Evolutionary conservation across 2,888 invertebrate species (phyloP), one percentile per base, ranked within the genome.

Genomic region (Metalampra italica): DNA sequence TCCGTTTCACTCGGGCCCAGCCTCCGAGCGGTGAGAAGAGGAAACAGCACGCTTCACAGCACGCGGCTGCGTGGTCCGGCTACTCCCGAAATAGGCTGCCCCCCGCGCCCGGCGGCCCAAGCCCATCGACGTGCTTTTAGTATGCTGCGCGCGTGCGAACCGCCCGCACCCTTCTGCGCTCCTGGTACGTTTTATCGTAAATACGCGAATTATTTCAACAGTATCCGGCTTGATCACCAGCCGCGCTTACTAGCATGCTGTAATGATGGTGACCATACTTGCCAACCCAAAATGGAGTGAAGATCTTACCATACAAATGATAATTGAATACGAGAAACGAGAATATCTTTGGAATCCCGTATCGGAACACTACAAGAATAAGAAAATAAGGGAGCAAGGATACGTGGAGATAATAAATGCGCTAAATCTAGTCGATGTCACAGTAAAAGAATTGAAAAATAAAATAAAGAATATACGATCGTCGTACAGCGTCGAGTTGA

Each of bases 71-170:
- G 88, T 88, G 75, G 69, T 75, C 81, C 84, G 87, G 85, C 86
- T 79, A 87, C 86, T 88, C 87, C 88, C 86, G 86, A 87, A 87
- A 87, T 87, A 88, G 84, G 82, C 78, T 80, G 63, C 73, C 72
- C 86, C 86, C 82, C 80, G 77, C 81, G 77, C 79, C 72, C 40
- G 43, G 37, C 50, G 75, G 72, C 69, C 70, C 76, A 76, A 78
- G 75, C 71, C 82, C 85, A 88, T 86, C 87, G 88, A 87, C 89
- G 88, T 89, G 89, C 89, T 89, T 88, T 89, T 89, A 89, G 89
- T 89, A 86, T 89, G 89, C 89, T 89, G 85, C 88, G 88, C 89
- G 89, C 89, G 88, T 89, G 89, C 89, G 88, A 82, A 82, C 82
- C 84, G 87, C 87, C 86, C 87, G 89, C 89, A 88, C 86, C 81